Evolutionary conservation across 2,113 vertebrate genomes (phyloP), one percentile per base, ranked within the genome.

Genomic region (Cyprinus carpio): DNA sequence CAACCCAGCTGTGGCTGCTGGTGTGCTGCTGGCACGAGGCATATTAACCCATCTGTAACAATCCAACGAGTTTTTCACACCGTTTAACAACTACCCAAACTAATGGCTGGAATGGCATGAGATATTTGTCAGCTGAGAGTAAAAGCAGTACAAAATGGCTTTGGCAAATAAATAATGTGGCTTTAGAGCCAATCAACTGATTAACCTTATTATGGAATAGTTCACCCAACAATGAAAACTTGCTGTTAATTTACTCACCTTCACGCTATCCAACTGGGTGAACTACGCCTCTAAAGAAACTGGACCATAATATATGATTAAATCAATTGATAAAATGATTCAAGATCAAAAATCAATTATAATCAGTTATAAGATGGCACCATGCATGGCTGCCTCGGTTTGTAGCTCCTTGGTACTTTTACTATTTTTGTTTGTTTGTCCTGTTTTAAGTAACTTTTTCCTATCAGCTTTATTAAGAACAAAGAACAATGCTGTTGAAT

Each of bases 11-110:
- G 9, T 82, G 60, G 60, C 65, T 80, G 60, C 34, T 56, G 49
- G 75, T 71, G 27, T 81, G 46, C 27, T 84, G 27, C 29, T 88
- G 56, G 46, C 25, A 46, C 6, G 13, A 46, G 60, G 81, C 13
- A n/a, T 27, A 79, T 75, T 64, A 83, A 85, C 23, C 20, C n/a
- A 75, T 85, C 51, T 75, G 67, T 87, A 49, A 82, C 72, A 60
- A 56, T 71, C 34, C 23, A 49, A 27, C n/a, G 40, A 49, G 37
- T 46, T 67, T 54, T n/a, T 58, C 54, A 75, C 20, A 34, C 34
- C n/a, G 34, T 15, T 78, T 58, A 56, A 34, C 31, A 34, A 56
- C 37, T 77, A 78, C 23, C 51, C 7, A 78, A 77, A 58, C 51
- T 23, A 80, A 27, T 80, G 56, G 20, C 51, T 78, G 16, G 54